Base-by-base conservation (phyloP, 2,797 vertebrate species). In the Otus scops region DNA sequence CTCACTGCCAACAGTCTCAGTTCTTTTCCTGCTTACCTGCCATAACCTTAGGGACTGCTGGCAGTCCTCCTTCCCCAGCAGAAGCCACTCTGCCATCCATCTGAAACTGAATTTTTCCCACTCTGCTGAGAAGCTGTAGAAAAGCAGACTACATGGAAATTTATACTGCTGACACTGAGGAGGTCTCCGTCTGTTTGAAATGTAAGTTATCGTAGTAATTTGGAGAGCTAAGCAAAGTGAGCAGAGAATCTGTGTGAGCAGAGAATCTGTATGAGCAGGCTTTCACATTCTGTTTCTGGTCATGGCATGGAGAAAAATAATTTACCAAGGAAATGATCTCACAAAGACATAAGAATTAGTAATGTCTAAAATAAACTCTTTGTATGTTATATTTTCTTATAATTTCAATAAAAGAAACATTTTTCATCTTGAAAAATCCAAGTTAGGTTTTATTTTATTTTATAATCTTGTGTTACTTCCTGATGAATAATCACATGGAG, bases 141-240 rank as follows among this genome's bases (percentile, higher is more conserved):
- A 38, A 32, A 60, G 53, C 54, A 54, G 26, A 64, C 13, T 5
- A 38, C 32, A 51, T 43, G 78, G 85, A 50, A 77, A 63, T 50
- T 22, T 64, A 38, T 47, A 36, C 68, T 94, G 77, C 65, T 85
- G 77, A 57, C 85, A 69, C 39, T 10, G 36, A 79, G 68, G 45
- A 93, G 70, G 48, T 79, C 68, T 78, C 64, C 10, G 38, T 70
- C 92, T 85, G 41, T 67, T 34, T 78, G 65, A 87, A 87, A 89
- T 45, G 3, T 2, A 53, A 69, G 51, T 67, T 82, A 75, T 68
- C 2, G 6, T 28, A 47, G 57, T 78, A 50, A 85, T 81, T 67
- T 86, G 78, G 85, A 82, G 71, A 88, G 39, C 74, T 93, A 84
- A 92, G 82, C 32, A 53, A 82, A 94, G 65, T 43, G 60, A 93